Percentiles rank a stretch among this genome's conserved stretches.
phyloP scores from a whole-genome alignment of 2,888 invertebrate species.

The Penaeus monodon region DNA sequence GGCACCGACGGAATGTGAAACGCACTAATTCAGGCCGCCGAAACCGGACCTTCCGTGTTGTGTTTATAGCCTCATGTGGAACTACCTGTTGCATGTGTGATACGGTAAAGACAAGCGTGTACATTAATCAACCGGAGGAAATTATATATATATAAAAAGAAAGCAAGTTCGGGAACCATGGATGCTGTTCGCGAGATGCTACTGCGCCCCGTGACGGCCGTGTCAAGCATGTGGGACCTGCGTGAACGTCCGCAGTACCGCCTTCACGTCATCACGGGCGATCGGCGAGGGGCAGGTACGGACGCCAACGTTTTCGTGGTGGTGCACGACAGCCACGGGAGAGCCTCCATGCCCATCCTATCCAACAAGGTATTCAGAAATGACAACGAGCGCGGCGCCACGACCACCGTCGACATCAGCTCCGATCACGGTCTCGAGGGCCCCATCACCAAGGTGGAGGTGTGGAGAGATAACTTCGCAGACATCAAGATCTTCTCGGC shows the following conservation, averaged over 20 bases:
- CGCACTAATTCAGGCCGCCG: too few relatives aligned
- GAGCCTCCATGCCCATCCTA: constrained; percentile 2
- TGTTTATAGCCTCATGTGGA: too few relatives aligned
- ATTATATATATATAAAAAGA: too few relatives aligned
- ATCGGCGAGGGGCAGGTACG: constrained; percentile 69
- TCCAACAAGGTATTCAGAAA: constrained; percentile 41
- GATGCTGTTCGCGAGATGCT: not conserved
- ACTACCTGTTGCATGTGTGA: too few relatives aligned
- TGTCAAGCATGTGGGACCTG: not conserved
- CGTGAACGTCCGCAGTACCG: constrained; percentile 24
- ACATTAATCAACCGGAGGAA: too few relatives aligned
- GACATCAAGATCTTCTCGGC: constrained; percentile 30
- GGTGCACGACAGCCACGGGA: constrained; percentile 68
- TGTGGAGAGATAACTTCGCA: constrained; percentile 57
- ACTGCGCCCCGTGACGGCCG: not conserved
- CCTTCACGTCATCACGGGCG: constrained; percentile 70
- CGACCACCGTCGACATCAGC: constrained; percentile 40
- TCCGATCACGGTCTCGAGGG: constrained; percentile 32
- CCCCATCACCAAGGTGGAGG: constrained; percentile 41
- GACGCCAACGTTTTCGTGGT: constrained; percentile 70
- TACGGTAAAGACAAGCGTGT: too few relatives aligned
- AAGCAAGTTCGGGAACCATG: not conserved
- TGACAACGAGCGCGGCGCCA: constrained; percentile 47
- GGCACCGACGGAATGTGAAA: too few relatives aligned
- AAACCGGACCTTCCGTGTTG: too few relatives aligned